Evolutionary conservation across 1,140 invertebrate species (phyloP).

Genomic region (Drosophila ironensis): DNA sequence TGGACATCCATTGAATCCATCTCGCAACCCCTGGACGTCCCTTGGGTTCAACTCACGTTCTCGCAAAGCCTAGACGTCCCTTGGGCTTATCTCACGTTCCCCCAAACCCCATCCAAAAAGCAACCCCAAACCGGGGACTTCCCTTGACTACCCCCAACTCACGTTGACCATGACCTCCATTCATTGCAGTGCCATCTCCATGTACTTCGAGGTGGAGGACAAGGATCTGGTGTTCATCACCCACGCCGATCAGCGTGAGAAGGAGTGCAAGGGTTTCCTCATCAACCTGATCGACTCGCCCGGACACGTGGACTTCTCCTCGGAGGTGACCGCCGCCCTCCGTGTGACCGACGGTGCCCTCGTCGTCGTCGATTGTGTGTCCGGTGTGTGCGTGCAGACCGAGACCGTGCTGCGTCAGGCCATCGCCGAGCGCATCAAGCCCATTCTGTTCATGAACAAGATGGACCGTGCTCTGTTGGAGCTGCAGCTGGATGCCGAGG

Average conservation of each 20-base stretch:
- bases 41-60: no score
- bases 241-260: slow-evolving; percentile 93
- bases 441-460: slow-evolving; percentile 99
- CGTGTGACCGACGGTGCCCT: slow-evolving; percentile 99
- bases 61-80: no score
- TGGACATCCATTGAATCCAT: no score
- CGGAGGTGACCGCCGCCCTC: slow-evolving; percentile 98
- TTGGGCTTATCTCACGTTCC: no score
- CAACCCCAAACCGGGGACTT: no score
- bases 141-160: slow-evolving; percentile 17
- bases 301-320: slow-evolving; percentile 99
- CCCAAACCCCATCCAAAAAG: no score
- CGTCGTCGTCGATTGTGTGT: slow-evolving; percentile 99
- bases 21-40: no score
- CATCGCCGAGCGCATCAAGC: slow-evolving; percentile 99
- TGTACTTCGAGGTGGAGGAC: slow-evolving; percentile 97
- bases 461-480: slow-evolving; percentile 99
- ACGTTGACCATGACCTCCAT: no score
- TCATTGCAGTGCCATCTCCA: slow-evolving; percentile 96
- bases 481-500: slow-evolving; percentile 96
- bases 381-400: slow-evolving; percentile 99
- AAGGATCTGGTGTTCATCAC: slow-evolving; percentile 96
- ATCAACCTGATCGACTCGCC: slow-evolving; percentile 99
- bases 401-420: slow-evolving; percentile 99
- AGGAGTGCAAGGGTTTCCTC: slow-evolving; percentile 96